phyloP scores from a whole-genome alignment of 2,113 vertebrate species.

The Muntiacus muntjak region DNA sequence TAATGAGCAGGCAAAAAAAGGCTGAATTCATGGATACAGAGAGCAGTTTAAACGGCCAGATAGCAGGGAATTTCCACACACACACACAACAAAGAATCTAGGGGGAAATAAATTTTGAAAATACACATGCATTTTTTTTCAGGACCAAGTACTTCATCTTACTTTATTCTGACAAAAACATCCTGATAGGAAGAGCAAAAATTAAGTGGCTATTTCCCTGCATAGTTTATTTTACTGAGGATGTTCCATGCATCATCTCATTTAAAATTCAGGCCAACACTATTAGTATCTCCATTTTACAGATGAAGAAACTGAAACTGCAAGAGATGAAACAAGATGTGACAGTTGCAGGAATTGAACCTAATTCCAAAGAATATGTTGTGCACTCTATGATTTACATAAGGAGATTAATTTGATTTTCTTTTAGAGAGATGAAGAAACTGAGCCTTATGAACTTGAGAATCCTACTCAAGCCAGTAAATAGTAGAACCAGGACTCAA shows the following conservation, averaged over 20 bases:
- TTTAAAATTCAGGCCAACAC: background rate
- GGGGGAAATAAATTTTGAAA: background rate
- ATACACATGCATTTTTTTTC: background rate
- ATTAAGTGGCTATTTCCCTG: background rate
- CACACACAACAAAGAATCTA: background rate
- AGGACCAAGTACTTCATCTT: background rate
- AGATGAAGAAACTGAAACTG: background rate
- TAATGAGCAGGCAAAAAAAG: background rate
- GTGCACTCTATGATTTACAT: background rate
- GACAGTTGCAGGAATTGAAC: background rate
- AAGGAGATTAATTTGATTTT: background rate
- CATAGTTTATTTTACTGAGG: background rate
- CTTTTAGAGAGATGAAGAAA: background rate
- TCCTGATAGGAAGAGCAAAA: background rate
- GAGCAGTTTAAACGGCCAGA: background rate
- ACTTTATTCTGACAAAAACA: background rate
- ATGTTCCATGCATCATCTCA: background rate
- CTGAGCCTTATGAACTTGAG: background rate
- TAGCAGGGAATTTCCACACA: background rate
- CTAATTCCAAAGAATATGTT: background rate
- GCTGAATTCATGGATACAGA: background rate
- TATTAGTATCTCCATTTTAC: background rate
- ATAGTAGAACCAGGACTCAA: background rate
- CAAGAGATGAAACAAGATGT: background rate
- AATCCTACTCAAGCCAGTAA: background rate